These are phyloP conservation scores for Halcyon senegalensis DNA, from an alignment of 2,113 vertebrate species.

Conservation along the genomic window DNA sequence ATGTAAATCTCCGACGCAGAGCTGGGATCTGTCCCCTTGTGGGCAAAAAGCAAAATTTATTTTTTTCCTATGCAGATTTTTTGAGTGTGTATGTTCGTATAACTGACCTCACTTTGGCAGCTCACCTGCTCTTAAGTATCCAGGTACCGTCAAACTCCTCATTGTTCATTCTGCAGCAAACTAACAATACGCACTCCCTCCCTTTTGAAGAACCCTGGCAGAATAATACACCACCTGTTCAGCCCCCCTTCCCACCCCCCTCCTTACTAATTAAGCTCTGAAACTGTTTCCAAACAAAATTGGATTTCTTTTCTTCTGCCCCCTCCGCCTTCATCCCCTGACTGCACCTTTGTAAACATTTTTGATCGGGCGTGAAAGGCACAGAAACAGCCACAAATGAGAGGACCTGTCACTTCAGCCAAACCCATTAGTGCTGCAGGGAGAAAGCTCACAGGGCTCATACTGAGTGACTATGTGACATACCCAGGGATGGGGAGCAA, in stretches of 20 bases:
- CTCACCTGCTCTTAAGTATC: slow-evolving; percentile 45
- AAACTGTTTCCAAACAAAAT: slow-evolving; percentile 71
- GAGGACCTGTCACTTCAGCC: neutral
- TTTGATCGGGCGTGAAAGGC: slow-evolving; percentile 40
- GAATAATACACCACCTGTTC: slow-evolving; percentile 74
- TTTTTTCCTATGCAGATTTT: slow-evolving; percentile 35
- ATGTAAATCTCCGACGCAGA: slow-evolving; percentile 49
- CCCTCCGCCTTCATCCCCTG: neutral
- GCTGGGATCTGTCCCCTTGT: slow-evolving; percentile 38
- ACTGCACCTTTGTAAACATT: slow-evolving; percentile 58
- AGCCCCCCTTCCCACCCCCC: slow-evolving; percentile 8
- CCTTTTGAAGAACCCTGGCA: slow-evolving; percentile 65
- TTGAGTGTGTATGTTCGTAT: neutral
- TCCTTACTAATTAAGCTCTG: slow-evolving; percentile 68
- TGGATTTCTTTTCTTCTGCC: slow-evolving; percentile 58
- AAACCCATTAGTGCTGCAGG: neutral
- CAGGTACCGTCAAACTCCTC: slow-evolving; percentile 11
- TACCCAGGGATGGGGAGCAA: neutral
- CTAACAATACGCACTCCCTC: slow-evolving; percentile 14
- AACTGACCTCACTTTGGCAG: neutral
- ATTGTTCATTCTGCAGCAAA: slow-evolving; percentile 64
- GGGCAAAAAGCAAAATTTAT: neutral
- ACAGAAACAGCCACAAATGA: slow-evolving; percentile 11
- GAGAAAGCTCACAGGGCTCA: neutral
- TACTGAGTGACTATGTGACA: neutral